Base-by-base conservation (phyloP, 1,140 invertebrate genomes). In the Anoplolepis gracilipes region DNA sequence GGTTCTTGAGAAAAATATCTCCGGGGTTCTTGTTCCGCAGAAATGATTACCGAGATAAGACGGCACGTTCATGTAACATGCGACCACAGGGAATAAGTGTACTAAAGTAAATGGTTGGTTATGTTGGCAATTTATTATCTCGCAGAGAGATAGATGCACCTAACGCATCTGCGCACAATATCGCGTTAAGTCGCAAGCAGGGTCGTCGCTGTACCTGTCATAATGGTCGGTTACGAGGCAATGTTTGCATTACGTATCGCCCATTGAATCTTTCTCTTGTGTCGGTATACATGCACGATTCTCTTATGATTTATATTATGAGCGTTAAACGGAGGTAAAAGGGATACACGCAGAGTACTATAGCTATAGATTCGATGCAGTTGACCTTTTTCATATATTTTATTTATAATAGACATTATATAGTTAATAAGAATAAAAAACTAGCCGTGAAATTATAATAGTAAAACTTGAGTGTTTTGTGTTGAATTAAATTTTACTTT, bases 1-100 rank as follows among this genome's bases (percentile, higher is more conserved):
- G 36, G 19, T 46, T 53, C 86, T 28, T 46, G 79, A 46, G 86
- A 88, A 77, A 72, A 88, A 85, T 88, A 88, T 88, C 69, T 69
- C 25, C 13, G 25, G 19, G 59, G 78, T 82, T 82, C 78, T 82
- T 85, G 87, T 85, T 79, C 82, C 75, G 53, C 53, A 72, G 72
- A 75, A 88, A 88, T 69, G 82, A 82, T 88, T 88, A 85, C 59
- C 39, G 49, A 89, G 87, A 89, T 89, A 89, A 88, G 87, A 73
- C 42, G 53, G 86, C 64, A 59, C 64, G 64, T 70, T n/a, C 64
- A 49, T 78, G 78, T 59, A 73, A 30, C 39, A 10, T 55, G 39
- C 49, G 57, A 42, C 39, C 42, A 28, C 39, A 16, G 33, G 49
- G 25, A 70, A 57, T 88, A 85, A 79, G 73, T 53, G 82, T 33